Percentiles rank a stretch among this genome's conserved stretches.
Evolutionary conservation across 1,140 invertebrate species (phyloP).

Genomic region (Drosophila prosaltans): DNA sequence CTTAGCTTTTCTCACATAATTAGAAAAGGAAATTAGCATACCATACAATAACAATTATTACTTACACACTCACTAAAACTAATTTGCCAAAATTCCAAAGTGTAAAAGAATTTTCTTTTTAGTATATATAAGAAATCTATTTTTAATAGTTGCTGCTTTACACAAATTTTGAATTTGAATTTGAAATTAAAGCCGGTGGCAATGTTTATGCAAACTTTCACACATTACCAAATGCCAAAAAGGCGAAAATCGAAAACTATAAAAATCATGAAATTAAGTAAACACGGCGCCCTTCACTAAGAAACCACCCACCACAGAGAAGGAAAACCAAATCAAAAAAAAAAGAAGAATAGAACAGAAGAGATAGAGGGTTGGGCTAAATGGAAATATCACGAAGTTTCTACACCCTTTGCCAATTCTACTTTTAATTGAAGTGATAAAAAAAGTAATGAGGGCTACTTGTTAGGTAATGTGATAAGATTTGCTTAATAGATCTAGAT

Average conservation of each 20-base stretch:
- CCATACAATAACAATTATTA: constrained; percentile 6
- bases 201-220: constrained; percentile 69
- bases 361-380: neutral
- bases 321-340: constrained; percentile 5
- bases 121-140: constrained; percentile 37
- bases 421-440: too few relatives aligned
- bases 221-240: constrained; percentile 47
- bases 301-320: constrained; percentile 33
- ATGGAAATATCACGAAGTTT: neutral
- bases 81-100: constrained; percentile 27
- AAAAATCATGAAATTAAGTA: constrained; percentile 65
- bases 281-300: constrained; percentile 69
- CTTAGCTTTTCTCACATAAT: neutral
- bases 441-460: too few relatives aligned
- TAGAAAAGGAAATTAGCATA: constrained; percentile 5
- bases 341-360: too few relatives aligned
- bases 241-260: constrained; percentile 59
- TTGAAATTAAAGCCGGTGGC: constrained; percentile 30
- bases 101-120: constrained; percentile 22
- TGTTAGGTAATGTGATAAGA: too few relatives aligned
- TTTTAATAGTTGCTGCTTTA: constrained; percentile 60
- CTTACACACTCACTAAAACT: constrained; percentile 34
- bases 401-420: neutral
- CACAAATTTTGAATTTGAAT: constrained; percentile 37
- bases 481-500: too few relatives aligned